Conservation (phyloP, 2,113 vertebrate species). For the Acrocephalus kingi region DNA sequence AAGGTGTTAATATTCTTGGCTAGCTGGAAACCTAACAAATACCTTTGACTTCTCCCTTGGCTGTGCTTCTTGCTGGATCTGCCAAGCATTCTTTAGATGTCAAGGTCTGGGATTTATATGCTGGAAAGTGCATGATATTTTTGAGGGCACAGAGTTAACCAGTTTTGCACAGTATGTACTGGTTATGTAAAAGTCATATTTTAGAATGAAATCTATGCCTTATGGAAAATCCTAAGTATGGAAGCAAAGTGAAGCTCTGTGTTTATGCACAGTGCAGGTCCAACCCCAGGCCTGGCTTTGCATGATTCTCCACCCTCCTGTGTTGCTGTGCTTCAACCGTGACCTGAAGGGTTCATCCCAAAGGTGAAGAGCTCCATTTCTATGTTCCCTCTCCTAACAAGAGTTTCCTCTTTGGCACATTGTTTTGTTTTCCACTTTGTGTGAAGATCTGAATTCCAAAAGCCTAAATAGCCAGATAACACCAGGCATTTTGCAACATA, state of each 20-base stretch:
- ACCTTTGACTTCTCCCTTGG: constrained; percentile 72
- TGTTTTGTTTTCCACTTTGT: not conserved
- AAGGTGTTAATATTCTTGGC: constrained; percentile 69
- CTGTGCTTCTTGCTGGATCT: constrained; percentile 48
- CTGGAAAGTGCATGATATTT: constrained; percentile 60
- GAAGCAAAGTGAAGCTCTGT: not conserved
- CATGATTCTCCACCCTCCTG: not conserved
- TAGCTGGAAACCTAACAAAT: constrained; percentile 58
- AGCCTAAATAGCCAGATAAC: not conserved
- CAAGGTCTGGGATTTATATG: constrained; percentile 66
- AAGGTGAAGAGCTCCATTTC: not conserved
- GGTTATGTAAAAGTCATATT: not conserved
- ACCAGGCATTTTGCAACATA: not conserved
- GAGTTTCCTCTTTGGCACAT: not conserved
- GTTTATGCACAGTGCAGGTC: not conserved
- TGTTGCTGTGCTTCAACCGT: not conserved
- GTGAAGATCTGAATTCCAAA: not conserved
- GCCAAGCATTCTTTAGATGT: constrained; percentile 76
- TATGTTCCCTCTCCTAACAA: not conserved
- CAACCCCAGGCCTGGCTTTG: not conserved
- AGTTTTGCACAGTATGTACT: constrained; percentile 37
- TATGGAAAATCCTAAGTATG: not conserved
- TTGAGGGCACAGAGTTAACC: constrained; percentile 32
- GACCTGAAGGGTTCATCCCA: not conserved
- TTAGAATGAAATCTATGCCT: not conserved